Evolutionary conservation across 2,113 vertebrate species (phyloP).

Genomic region (Dasyornis broadbenti): DNA sequence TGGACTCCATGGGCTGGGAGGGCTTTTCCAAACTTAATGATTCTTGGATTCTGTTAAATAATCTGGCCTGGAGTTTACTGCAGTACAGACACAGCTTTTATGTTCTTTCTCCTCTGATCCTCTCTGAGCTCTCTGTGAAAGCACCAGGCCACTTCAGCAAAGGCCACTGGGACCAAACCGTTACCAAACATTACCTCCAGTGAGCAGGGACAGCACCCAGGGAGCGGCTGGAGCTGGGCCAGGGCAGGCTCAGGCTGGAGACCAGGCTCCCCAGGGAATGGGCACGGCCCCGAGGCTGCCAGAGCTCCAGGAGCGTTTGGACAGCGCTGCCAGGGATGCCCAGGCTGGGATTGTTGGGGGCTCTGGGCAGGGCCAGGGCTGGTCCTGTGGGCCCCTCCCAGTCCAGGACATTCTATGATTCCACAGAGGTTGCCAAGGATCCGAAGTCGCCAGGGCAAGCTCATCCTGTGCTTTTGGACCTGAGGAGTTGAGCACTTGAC

Average conservation of each 20-base stretch:
- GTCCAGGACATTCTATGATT: not conserved
- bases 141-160: not conserved
- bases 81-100: not conserved
- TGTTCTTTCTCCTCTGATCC: not conserved
- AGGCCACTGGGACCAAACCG: not conserved
- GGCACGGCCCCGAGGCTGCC: not conserved
- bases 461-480: not conserved
- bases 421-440: not conserved
- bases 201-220: not conserved
- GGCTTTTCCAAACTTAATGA: accelerated
- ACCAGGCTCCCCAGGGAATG: not conserved
- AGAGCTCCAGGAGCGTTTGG: not conserved
- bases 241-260: accelerated
- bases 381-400: not conserved
- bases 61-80: not conserved
- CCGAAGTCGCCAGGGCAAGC: accelerated
- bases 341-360: accelerated
- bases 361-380: not conserved
- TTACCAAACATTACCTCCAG: not conserved
- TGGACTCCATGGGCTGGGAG: accelerated
- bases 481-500: not conserved
- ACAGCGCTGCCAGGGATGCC: not conserved
- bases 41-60: not conserved
- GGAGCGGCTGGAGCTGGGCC: accelerated
- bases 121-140: not conserved